Evolutionary conservation across 2,888 invertebrate species (phyloP), one percentile per base, ranked within the genome.

Genomic region (Aquatica leii): DNA sequence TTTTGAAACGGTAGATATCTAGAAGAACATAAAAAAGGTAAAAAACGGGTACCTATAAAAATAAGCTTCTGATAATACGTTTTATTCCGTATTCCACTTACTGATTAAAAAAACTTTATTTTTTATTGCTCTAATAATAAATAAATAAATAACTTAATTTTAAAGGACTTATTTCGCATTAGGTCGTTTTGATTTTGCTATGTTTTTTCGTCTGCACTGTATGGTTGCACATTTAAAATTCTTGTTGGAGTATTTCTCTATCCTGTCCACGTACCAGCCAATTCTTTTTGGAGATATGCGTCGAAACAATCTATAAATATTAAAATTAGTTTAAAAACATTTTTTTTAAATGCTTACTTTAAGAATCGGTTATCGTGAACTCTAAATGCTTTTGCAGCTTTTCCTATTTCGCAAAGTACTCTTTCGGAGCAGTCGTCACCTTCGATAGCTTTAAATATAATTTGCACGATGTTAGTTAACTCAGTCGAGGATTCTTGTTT

Each of bases 361-460:
- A 80, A 71, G 72, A 81, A 80, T 68, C 81, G 63, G 62, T 80
- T 81, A 51, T 81, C 76, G 56, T 79, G 75, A 11, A 81, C 57
- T 61, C 77, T 76, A 54, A 80, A 77, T 5, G 77, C 76, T 62
- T 78, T 74, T 2, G 80, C 80, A 9, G 81, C 79, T 70, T 82
- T 79, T 2, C 81, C 83, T 40, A 82, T 70, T 70, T 84, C 84
- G 67, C 84, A 84, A 5, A 81, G 81, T 54, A 84, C 77, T 57
- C 83, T 70, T 62, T 83, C 83, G 4, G 78, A 77, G 69, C 84
- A 84, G 67, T 82, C 81, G 59, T 81, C 76, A n/a, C 82, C 82
- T 60, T 84, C 82, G 24, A 84, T 81, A 2, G 83, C 82, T 65
- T 81, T 77, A 8, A 82, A 70, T 11, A 82, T 81, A 12, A 83